A percentile compares a stretch with the other conserved stretches of the same genome.
Evolutionary conservation across 2,888 invertebrate species (phyloP).

Genomic region (Lepidonotus clava): DNA sequence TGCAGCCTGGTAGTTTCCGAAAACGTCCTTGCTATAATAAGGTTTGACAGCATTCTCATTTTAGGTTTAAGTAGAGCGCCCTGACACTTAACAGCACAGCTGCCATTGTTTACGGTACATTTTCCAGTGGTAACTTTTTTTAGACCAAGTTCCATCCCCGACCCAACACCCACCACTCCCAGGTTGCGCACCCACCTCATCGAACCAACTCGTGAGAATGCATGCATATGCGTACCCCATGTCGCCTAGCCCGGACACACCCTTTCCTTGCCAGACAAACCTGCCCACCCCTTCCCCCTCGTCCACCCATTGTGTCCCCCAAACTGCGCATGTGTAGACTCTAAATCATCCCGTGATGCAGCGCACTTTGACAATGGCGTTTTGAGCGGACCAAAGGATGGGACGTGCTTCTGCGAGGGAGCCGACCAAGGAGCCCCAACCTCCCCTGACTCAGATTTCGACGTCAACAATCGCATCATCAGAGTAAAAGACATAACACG

Average conservation of each 20-base stretch:
- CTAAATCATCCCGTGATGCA: background rate
- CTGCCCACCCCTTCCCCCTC: background rate
- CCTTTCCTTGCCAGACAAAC: too few species aligned
- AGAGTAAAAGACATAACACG: background rate
- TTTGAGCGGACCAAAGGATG: background rate
- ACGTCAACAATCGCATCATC: background rate
- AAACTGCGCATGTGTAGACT: background rate
- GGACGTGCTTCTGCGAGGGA: background rate
- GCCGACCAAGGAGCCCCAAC: background rate
- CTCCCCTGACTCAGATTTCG: background rate
- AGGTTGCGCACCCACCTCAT: background rate
- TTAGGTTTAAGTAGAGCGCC: too few species aligned
- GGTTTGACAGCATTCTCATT: too few species aligned
- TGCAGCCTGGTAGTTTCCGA: too few species aligned
- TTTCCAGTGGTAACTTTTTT: too few species aligned
- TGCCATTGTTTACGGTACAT: too few species aligned
- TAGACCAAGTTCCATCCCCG: too few species aligned
- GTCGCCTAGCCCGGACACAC: background rate
- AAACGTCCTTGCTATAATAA: too few species aligned
- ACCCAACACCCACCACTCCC: too few species aligned
- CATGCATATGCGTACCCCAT: background rate
- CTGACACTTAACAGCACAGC: too few species aligned
- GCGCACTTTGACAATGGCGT: background rate
- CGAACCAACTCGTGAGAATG: background rate
- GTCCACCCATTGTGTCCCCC: background rate